Conservation (phyloP, 2,888 invertebrate genomes). For the Desoria tigrina region DNA sequence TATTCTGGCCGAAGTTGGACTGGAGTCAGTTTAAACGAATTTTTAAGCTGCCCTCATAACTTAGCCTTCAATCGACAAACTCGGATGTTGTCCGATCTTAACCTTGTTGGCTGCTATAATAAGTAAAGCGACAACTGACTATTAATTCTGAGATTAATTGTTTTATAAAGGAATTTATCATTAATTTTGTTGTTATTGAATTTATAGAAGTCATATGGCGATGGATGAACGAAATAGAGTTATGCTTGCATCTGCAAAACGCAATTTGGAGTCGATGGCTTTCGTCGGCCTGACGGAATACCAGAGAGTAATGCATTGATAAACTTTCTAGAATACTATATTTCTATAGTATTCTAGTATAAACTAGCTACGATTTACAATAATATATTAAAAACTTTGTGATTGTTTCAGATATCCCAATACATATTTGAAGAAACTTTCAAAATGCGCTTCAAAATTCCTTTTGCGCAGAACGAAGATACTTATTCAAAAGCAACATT, state of each 20-base stretch:
- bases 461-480: constrained; percentile 88
- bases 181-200: neutral
- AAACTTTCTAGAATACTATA: neutral
- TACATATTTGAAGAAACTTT: constrained; percentile 94
- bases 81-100: constrained; percentile 94
- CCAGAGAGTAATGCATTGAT: constrained; percentile 67
- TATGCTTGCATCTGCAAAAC: constrained; percentile 91
- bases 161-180: neutral
- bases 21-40: constrained; percentile 85
- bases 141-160: neutral
- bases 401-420: constrained; percentile 69
- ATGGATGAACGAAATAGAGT: constrained; percentile 74
- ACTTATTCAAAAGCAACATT: constrained; percentile 83
- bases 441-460: constrained; percentile 82
- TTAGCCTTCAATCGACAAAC: constrained; percentile 95
- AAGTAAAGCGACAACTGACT: constrained; percentile 33
- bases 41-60: constrained; percentile 88
- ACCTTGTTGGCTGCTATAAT: constrained; percentile 93
- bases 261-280: constrained; percentile 90
- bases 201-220: constrained; percentile 69
- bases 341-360: neutral
- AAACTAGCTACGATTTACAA: too few species aligned
- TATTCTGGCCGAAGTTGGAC: constrained; percentile 78
- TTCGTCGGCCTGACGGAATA: constrained; percentile 96
- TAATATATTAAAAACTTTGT: too few species aligned